These are phyloP conservation scores for Abrostola tripartita DNA, from an alignment of 2,888 invertebrate genomes.

Conservation along the genomic window DNA sequence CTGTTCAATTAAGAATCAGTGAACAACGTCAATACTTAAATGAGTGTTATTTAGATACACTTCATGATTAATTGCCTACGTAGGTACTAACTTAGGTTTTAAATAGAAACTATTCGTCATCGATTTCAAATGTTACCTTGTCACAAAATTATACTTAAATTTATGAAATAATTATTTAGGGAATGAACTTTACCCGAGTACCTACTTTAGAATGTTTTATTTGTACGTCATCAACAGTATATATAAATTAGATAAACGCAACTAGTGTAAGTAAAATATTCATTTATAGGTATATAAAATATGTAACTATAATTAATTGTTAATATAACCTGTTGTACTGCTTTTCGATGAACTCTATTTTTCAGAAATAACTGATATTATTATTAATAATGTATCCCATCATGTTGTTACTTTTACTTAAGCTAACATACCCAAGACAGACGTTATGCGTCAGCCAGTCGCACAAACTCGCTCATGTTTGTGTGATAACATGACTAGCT, in stretches of 20 bases:
- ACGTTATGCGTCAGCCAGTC: conserved; percentile 13
- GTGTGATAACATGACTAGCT: conserved; percentile 45
- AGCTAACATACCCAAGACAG: conserved; percentile 5
- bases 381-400: not conserved
- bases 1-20: conserved; percentile 19
- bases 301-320: no score
- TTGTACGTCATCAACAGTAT: no score
- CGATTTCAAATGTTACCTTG: no score
- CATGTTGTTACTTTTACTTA: not conserved
- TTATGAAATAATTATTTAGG: no score
- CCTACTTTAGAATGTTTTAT: no score
- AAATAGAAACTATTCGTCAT: no score
- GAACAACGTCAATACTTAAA: conserved; percentile 5
- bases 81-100: no score
- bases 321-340: not conserved
- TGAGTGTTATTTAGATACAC: conserved; percentile 4
- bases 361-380: not conserved
- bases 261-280: no score
- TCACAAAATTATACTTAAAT: no score
- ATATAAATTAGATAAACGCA: not conserved
- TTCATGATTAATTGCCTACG: no score
- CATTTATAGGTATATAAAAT: no score
- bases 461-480: conserved; percentile 21
- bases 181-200: no score
- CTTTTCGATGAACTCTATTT: not conserved